Conservation (phyloP, 2,888 invertebrate genomes). For the Eristalinus sepulchralis region DNA sequence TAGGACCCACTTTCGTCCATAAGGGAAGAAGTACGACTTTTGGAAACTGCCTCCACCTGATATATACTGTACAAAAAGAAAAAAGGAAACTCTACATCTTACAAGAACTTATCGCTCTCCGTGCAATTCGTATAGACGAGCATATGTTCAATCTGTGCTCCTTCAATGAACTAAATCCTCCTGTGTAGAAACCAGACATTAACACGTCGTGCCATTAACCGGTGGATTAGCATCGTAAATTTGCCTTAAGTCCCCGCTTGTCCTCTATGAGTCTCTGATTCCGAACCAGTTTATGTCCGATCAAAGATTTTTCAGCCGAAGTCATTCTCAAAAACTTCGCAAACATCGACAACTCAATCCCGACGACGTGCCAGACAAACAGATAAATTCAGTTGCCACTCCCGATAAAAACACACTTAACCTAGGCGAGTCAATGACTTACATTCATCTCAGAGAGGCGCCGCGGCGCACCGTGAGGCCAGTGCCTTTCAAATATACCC, state of each 20-base stretch:
- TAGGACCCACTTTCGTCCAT: too few relatives aligned
- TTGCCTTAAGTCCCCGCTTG: neutral
- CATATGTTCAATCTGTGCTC: too few relatives aligned
- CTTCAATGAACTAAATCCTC: too few relatives aligned
- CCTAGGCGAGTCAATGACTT: neutral
- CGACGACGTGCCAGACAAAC: neutral
- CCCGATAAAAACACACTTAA: neutral
- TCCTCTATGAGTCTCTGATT: neutral
- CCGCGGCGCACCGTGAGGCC: neutral
- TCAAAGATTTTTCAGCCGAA: neutral
- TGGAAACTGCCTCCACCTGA: too few relatives aligned
- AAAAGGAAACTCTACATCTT: too few relatives aligned
- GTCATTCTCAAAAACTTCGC: neutral
- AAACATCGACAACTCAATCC: neutral
- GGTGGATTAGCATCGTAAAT: neutral
- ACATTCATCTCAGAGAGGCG: neutral
- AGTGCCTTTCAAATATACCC: neutral
- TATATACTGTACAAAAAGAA: too few relatives aligned
- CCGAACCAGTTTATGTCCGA: neutral
- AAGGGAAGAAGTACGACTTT: too few relatives aligned
- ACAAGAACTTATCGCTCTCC: too few relatives aligned
- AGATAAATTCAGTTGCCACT: neutral
- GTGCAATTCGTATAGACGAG: too few relatives aligned
- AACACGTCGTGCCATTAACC: too few relatives aligned
- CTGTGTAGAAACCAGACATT: too few relatives aligned